phyloP scores from a whole-genome alignment of 2,113 vertebrate species.

The Helogale parvula region DNA sequence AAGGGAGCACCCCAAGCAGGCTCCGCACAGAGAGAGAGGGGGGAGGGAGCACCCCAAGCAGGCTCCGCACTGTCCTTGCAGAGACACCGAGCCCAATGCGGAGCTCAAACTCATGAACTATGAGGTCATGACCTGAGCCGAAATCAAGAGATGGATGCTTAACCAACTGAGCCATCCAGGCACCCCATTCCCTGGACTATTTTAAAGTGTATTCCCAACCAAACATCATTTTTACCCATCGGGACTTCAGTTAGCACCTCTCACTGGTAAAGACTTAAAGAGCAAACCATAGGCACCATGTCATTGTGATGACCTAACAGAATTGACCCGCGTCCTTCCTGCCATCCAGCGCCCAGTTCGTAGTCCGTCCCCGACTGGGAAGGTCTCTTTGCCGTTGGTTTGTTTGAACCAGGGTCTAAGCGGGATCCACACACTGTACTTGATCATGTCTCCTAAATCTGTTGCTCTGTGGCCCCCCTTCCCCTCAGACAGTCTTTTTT shows the following conservation, averaged over 20 bases:
- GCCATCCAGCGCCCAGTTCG: no score
- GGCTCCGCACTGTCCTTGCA: no score
- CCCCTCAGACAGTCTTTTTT: neutral
- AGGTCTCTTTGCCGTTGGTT: neutral
- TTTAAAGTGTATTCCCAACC: neutral
- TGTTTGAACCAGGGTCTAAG: neutral
- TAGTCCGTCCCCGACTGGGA: neutral
- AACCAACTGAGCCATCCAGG: no score
- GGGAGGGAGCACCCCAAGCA: no score
- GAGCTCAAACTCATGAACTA: no score
- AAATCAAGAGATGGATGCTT: no score
- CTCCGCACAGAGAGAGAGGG: no score
- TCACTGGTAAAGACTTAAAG: neutral
- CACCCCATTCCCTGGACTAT: neutral
- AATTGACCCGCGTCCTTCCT: fast-evolving
- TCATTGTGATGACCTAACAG: no score
- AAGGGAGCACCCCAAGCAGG: no score
- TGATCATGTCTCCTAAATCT: neutral
- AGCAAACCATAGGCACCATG: neutral
- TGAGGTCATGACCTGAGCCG: no score
- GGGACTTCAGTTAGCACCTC: no score
- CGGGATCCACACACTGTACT: neutral
- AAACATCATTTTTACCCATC: neutral
- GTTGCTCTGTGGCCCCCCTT: neutral
- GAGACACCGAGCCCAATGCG: no score